phyloP scores from a whole-genome alignment of 2,113 vertebrate genomes.

The Seriola quinqueradiata region DNA sequence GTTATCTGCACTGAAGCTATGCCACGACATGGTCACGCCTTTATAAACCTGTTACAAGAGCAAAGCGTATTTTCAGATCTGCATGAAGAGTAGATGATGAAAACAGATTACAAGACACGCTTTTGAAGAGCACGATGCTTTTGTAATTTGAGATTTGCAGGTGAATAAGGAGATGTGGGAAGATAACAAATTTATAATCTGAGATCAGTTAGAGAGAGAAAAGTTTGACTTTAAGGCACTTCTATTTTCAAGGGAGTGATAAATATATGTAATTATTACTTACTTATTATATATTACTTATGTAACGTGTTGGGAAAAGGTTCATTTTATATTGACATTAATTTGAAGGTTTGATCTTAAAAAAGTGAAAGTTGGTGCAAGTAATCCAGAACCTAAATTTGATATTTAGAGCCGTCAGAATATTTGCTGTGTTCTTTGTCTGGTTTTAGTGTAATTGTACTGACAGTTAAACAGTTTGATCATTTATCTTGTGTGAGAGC shows the following conservation, averaged over 20 bases:
- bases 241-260: not conserved
- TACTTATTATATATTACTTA: too few species aligned
- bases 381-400: not conserved
- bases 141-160: not conserved
- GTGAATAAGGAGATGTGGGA: not conserved
- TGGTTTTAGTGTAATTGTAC: not conserved
- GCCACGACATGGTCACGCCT: not conserved
- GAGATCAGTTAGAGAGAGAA: not conserved
- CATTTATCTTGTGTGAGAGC: not conserved
- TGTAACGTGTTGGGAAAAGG: not conserved
- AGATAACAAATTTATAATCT: not conserved
- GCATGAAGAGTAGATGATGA: not conserved
- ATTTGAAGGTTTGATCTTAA: too few species aligned
- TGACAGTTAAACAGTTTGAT: not conserved
- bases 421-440: not conserved
- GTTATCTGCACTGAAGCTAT: fast-evolving
- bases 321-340: not conserved
- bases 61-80: not conserved
- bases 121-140: not conserved
- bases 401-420: not conserved
- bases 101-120: not conserved
- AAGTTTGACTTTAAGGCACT: not conserved
- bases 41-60: not conserved
- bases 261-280: not conserved
- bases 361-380: not conserved